phyloP scores from a whole-genome alignment of 2,797 vertebrate species.

The Mastacembelus armatus region DNA sequence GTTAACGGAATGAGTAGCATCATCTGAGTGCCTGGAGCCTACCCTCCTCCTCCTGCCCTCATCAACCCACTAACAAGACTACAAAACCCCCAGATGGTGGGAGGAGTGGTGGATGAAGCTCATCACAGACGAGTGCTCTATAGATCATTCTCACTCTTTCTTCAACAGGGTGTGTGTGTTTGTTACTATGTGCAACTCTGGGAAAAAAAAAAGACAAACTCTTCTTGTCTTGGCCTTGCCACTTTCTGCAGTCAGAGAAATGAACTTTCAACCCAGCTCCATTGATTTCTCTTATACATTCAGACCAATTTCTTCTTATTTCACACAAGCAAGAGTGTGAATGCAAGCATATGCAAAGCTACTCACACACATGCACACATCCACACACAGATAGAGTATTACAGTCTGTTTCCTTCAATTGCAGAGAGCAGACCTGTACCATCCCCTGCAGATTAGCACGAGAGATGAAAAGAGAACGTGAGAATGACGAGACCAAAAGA shows the following conservation, averaged over 20 bases:
- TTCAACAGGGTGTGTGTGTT: constrained; percentile 31
- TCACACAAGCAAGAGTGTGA: constrained; percentile 54
- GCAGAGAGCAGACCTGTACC: constrained; percentile 54
- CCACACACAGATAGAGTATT: constrained; percentile 50
- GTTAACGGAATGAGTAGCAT: constrained; percentile 62
- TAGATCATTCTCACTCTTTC: constrained; percentile 66
- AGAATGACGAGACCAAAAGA: constrained; percentile 45
- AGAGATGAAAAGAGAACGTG: constrained; percentile 43
- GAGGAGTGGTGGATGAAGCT: constrained; percentile 47
- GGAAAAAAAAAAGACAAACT: constrained; percentile 57
- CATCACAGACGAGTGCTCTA: constrained; percentile 62
- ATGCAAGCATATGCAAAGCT: constrained; percentile 49
- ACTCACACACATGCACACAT: constrained; percentile 18
- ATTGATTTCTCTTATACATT: constrained; percentile 66
- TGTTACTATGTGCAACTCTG: constrained; percentile 7
- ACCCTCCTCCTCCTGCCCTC: constrained; percentile 34
- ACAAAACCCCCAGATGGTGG: constrained; percentile 17
- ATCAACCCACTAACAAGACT: constrained; percentile 69
- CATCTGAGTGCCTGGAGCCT: constrained; percentile 35
- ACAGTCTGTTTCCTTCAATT: constrained; percentile 67
- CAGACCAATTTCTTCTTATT: constrained; percentile 72
- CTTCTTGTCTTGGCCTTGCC: constrained; percentile 20
- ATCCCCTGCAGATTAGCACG: constrained; percentile 61
- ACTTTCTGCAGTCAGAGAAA: constrained; percentile 48
- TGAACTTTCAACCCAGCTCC: constrained; percentile 64